These are phyloP conservation scores for Rhingia campestris DNA, from an alignment of 2,888 invertebrate genomes.

Conservation along the genomic window DNA sequence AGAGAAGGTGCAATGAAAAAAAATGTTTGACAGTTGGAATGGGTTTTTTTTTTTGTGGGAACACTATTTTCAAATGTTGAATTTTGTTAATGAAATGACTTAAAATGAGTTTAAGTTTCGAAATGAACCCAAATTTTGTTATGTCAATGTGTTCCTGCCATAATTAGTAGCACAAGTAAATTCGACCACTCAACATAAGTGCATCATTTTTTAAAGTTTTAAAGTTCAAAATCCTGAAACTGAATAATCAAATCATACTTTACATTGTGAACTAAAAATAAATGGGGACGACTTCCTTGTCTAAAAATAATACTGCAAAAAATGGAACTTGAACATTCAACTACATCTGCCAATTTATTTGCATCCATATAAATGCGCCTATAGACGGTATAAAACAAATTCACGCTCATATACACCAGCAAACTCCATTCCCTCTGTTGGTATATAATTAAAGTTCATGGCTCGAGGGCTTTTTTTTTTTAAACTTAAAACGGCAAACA, in stretches of 20 bases:
- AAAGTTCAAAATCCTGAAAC: constrained; percentile 3
- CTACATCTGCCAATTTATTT: constrained; percentile 34
- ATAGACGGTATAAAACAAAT: constrained; percentile 11
- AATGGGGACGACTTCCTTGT: constrained; percentile 33
- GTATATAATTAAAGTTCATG: constrained; percentile 70
- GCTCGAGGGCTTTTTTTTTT: constrained; percentile 58
- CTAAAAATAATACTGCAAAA: background rate
- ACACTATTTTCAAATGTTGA: too few species aligned
- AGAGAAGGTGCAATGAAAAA: too few species aligned
- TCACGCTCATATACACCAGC: background rate
- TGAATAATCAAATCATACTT: constrained; percentile 1
- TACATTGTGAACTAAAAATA: constrained; percentile 28
- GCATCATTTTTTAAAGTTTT: background rate
- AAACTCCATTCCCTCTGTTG: constrained; percentile 14
- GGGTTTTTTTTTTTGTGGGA: too few species aligned
- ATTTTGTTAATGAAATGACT: too few species aligned
- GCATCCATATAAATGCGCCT: constrained; percentile 37
- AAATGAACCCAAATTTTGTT: too few species aligned
- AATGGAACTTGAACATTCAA: constrained; percentile 1
- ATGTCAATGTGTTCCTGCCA: too few species aligned
- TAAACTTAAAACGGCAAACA: constrained; percentile 35
- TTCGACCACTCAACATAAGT: too few species aligned
- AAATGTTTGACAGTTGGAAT: too few species aligned
- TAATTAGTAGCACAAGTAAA: too few species aligned
- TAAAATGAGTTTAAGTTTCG: too few species aligned